phyloP scores from a whole-genome alignment of 2,888 invertebrate genomes.

The Lymantria monacha region DNA sequence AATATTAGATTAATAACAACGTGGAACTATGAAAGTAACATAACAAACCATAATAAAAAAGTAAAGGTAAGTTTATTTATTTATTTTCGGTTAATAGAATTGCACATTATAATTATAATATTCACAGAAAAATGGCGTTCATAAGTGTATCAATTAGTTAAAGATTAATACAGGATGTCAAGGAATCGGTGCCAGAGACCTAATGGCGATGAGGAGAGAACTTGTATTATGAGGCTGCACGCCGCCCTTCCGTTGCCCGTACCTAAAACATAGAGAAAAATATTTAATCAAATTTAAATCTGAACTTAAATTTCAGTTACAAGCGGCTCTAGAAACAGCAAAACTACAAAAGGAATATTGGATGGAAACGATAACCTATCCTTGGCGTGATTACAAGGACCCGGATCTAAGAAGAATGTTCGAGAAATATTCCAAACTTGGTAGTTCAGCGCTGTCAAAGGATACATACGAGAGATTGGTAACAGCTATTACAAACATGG shows the following conservation, averaged over 20 bases:
- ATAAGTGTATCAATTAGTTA: neutral
- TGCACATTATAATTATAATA: too few species aligned
- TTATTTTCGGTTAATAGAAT: too few species aligned
- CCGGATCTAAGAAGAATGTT: slow-evolving; percentile 88
- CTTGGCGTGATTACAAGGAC: slow-evolving; percentile 88
- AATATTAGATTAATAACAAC: slow-evolving; percentile 83
- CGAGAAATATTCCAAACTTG: slow-evolving; percentile 86
- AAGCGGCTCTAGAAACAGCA: slow-evolving; percentile 61
- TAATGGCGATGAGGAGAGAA: too few species aligned
- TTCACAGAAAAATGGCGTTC: too few species aligned
- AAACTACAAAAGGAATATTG: slow-evolving; percentile 85
- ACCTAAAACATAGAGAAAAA: too few species aligned
- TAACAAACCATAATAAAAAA: slow-evolving; percentile 86
- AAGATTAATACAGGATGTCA: neutral
- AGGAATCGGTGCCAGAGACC: too few species aligned
- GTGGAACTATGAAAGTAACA: slow-evolving; percentile 89
- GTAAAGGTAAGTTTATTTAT: slow-evolving; percentile 50
- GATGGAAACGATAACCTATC: slow-evolving; percentile 85
- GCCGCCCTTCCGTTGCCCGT: too few species aligned
- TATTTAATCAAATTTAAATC: too few species aligned
- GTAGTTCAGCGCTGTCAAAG: slow-evolving; percentile 87
- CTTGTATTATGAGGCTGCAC: too few species aligned
- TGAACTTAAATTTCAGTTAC: slow-evolving; percentile 40
- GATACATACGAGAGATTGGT: slow-evolving; percentile 84
- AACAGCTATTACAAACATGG: slow-evolving; percentile 86